These are phyloP conservation scores for Mus spretus DNA, from an alignment of 2,797 vertebrate species.

Conservation along the genomic window DNA sequence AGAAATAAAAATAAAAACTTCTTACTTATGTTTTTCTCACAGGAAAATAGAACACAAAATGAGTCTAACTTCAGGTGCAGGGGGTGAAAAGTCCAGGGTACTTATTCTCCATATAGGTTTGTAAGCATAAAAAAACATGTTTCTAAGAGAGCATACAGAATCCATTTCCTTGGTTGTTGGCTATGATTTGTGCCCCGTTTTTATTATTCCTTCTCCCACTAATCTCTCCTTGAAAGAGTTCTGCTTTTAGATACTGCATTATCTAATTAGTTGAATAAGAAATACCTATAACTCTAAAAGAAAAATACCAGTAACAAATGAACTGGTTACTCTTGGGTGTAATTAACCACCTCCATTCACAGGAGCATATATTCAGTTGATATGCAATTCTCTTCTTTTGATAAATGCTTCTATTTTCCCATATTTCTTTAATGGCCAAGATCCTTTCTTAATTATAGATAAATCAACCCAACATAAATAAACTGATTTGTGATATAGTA, in stretches of 20 bases:
- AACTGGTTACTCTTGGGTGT: not conserved
- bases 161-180: constrained; percentile 5
- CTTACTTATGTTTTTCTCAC: not conserved
- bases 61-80: not conserved
- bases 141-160: constrained; percentile 42
- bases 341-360: not conserved
- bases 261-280: constrained; percentile 27
- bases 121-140: not conserved
- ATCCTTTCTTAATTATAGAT: not conserved
- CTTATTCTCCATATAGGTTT: not conserved
- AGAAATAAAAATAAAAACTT: not conserved
- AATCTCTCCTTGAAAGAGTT: constrained; percentile 50
- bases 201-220: constrained; percentile 50
- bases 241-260: constrained; percentile 36
- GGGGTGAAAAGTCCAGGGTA: not conserved
- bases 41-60: not conserved
- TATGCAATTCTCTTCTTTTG: not conserved
- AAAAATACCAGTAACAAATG: not conserved
- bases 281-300: not conserved
- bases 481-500: not conserved
- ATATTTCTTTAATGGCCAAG: not conserved
- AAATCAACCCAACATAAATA: not conserved
- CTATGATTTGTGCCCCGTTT: constrained; percentile 61
- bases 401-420: not conserved
- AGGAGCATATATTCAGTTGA: not conserved